A percentile compares a stretch with the other conserved stretches of the same genome.
These are phyloP conservation scores for Melanotaenia nigrans DNA, from an alignment of 2,797 vertebrate genomes.

Conservation along the genomic window DNA sequence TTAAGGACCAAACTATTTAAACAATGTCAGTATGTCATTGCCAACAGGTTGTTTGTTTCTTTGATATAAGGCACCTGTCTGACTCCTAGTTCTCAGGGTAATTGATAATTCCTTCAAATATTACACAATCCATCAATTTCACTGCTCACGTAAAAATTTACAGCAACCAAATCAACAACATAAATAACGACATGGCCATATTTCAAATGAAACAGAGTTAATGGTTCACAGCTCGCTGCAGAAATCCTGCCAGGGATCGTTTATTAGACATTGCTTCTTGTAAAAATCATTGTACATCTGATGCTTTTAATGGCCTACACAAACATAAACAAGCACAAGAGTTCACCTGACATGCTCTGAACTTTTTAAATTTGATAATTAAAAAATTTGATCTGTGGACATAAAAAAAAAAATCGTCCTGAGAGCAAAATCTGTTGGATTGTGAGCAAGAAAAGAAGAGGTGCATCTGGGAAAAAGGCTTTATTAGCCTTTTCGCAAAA, in stretches of 20 bases:
- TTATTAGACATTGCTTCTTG: conserved; percentile 60
- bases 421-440: conserved; percentile 17
- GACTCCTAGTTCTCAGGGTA: conserved; percentile 43
- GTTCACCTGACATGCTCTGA: conserved; percentile 43
- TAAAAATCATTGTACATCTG: conserved; percentile 59
- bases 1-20: conserved; percentile 31
- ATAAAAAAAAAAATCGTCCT: conserved; percentile 33
- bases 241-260: conserved; percentile 56
- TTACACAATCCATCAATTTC: conserved; percentile 72
- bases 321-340: conserved; percentile 43
- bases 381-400: conserved; percentile 20
- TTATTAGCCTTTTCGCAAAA: not conserved
- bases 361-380: conserved; percentile 17
- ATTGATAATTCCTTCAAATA: conserved; percentile 71
- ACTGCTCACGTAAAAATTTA: conserved; percentile 63
- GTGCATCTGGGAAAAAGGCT: not conserved
- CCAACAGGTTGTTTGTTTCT: conserved; percentile 57
- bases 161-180: conserved; percentile 57
- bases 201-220: conserved; percentile 55
- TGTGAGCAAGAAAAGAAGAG: conserved; percentile 16
- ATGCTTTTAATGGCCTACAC: conserved; percentile 49
- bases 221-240: conserved; percentile 46
- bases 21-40: conserved; percentile 42
- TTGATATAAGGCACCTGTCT: conserved; percentile 44
- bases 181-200: conserved; percentile 53